A percentile compares a stretch with the other conserved stretches of the same genome.
Evolutionary conservation across 2,797 vertebrate genomes (phyloP).

Genomic region (Halcyon badia): DNA sequence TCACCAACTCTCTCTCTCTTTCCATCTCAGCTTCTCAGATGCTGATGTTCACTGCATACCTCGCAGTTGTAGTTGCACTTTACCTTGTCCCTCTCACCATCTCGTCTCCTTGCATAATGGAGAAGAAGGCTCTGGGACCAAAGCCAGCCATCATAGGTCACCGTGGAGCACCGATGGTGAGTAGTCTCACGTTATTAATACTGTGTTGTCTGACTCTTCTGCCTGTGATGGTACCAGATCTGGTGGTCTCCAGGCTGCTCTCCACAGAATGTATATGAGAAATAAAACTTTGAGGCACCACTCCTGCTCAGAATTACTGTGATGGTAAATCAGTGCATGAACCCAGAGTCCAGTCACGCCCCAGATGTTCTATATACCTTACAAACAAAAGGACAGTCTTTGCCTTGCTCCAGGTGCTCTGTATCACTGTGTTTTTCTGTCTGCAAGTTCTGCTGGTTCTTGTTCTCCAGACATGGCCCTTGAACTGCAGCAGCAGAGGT

Average conservation of each 20-base stretch:
- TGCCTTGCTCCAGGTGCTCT: not conserved
- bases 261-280: not conserved
- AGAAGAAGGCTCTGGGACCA: constrained; percentile 85
- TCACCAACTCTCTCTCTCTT: not conserved
- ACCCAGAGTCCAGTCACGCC: fast-evolving
- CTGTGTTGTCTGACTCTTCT: not conserved
- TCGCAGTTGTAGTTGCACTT: constrained; percentile 85
- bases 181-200: not conserved
- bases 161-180: constrained; percentile 93
- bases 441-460: not conserved
- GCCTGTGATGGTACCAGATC: not conserved
- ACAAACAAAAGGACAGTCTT: not conserved
- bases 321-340: not conserved
- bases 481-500: not conserved
- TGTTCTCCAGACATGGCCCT: not conserved
- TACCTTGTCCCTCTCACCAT: constrained; percentile 91
- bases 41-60: constrained; percentile 85
- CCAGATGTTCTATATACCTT: not conserved
- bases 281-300: fast-evolving
- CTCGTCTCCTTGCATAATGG: constrained; percentile 96
- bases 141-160: constrained; percentile 91
- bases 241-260: not conserved
- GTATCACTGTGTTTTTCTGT: not conserved
- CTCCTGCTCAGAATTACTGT: not conserved
- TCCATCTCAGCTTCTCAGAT: constrained; percentile 86